phyloP scores from a whole-genome alignment of 1,140 invertebrate species.

The Drosophila carrolli region DNA sequence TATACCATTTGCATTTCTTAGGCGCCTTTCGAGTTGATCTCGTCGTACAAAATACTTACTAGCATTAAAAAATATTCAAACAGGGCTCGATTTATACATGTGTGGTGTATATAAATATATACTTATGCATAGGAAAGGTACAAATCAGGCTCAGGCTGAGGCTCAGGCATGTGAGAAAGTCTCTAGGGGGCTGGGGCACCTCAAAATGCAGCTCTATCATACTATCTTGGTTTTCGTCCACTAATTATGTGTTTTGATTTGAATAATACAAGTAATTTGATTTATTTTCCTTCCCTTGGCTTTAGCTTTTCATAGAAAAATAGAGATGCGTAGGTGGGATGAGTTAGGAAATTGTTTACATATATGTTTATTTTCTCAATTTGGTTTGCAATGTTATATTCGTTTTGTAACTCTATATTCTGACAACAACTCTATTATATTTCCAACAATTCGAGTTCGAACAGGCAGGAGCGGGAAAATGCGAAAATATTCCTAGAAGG shows the following conservation, averaged over 20 bases:
- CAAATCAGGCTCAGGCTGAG: slow-evolving; percentile 75
- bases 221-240: slow-evolving; percentile 22
- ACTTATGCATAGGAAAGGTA: slow-evolving; percentile 80
- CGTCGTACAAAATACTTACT: slow-evolving; percentile 72
- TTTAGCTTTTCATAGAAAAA: slow-evolving; percentile 78
- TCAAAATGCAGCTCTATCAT: slow-evolving; percentile 70
- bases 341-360: slow-evolving; percentile 80
- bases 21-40: slow-evolving; percentile 60
- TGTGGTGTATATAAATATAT: slow-evolving; percentile 39
- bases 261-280: slow-evolving; percentile 58
- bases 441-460: slow-evolving; percentile 53
- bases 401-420: slow-evolving; percentile 58
- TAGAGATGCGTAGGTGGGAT: slow-evolving; percentile 82
- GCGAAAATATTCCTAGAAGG: slow-evolving; percentile 24
- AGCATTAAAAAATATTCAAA: slow-evolving; percentile 75
- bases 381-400: slow-evolving; percentile 31
- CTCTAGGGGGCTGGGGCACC: slow-evolving; percentile 56
- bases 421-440: slow-evolving; percentile 46
- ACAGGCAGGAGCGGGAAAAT: slow-evolving; percentile 42
- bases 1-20: slow-evolving; percentile 62
- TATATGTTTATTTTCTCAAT: slow-evolving; percentile 29
- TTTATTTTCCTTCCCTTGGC: slow-evolving; percentile 50
- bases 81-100: slow-evolving; percentile 67
- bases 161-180: slow-evolving; percentile 72
- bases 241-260: slow-evolving; percentile 45